Evolutionary conservation across 1,140 invertebrate species (phyloP).

Genomic region (Sycophaga agraensis): DNA sequence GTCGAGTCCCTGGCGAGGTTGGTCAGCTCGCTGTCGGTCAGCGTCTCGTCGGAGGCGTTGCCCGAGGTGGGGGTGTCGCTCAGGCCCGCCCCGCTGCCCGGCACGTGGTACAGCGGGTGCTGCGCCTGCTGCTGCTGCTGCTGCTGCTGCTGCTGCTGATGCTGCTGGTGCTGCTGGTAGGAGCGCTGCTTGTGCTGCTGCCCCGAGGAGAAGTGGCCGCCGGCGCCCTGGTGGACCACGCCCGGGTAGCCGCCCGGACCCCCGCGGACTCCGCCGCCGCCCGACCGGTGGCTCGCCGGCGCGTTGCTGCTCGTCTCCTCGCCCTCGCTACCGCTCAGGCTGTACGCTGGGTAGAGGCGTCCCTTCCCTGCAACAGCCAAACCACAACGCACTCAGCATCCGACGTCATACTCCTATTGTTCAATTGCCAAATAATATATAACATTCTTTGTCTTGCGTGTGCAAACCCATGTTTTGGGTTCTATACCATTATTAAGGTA

Average conservation of each 20-base stretch:
- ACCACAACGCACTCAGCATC: too few species aligned
- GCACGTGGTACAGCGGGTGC: constrained; percentile 57
- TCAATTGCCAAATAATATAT: too few species aligned
- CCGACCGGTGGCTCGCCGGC: constrained; percentile 31
- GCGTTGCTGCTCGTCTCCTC: constrained; percentile 58
- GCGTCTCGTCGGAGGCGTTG: constrained; percentile 78
- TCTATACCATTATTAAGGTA: too few species aligned
- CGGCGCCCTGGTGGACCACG: not conserved
- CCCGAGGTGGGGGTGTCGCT: constrained; percentile 77
- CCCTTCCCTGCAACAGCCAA: constrained; percentile 65
- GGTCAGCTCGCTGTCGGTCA: constrained; percentile 78
- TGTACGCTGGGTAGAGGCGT: constrained; percentile 71
- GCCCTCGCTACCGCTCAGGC: constrained; percentile 65
- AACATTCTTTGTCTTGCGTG: too few species aligned
- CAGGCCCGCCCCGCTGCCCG: constrained; percentile 62
- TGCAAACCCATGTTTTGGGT: too few species aligned
- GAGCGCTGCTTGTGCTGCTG: constrained; percentile 45
- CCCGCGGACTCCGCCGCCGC: not conserved
- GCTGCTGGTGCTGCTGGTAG: constrained; percentile 53
- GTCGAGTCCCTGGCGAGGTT: constrained; percentile 73
- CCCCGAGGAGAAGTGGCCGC: constrained; percentile 48
- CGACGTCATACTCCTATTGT: too few species aligned
- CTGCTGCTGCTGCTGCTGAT: constrained; percentile 51
- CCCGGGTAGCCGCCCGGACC: constrained; percentile 19
- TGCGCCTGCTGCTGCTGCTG: constrained; percentile 56